A percentile compares a stretch with the other conserved stretches of the same genome.
phyloP scores from a whole-genome alignment of 2,113 vertebrate species.

The Psilopogon haemacephalus region DNA sequence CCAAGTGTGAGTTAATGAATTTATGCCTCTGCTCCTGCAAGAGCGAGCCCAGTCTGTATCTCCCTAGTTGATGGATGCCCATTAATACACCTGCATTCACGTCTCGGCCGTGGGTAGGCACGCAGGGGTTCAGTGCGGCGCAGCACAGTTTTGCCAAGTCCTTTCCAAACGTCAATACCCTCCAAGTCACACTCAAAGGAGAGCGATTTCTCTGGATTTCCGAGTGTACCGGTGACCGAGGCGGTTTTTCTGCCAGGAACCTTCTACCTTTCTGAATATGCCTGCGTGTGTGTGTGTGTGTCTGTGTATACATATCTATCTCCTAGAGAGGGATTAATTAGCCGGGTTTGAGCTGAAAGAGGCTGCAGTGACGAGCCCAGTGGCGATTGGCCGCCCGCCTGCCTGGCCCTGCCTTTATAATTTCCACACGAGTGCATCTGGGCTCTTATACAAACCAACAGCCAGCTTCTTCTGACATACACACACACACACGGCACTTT shows the following conservation, averaged over 20 bases:
- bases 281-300: conserved; percentile 65
- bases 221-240: conserved; percentile 68
- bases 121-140: background rate
- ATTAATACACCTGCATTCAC: conserved; percentile 68
- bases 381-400: conserved; percentile 90
- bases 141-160: conserved; percentile 49
- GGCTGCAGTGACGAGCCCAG: conserved; percentile 88
- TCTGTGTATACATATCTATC: conserved; percentile 56
- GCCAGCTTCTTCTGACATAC: conserved; percentile 79
- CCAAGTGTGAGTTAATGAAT: conserved; percentile 48
- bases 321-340: conserved; percentile 88
- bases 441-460: conserved; percentile 90
- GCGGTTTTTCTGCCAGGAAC: conserved; percentile 70
- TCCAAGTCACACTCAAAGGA: conserved; percentile 44
- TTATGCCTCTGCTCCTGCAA: background rate
- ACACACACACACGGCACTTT: conserved; percentile 75
- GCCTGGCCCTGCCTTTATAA: conserved; percentile 95
- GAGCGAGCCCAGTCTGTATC: background rate
- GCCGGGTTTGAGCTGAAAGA: conserved; percentile 83
- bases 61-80: conserved; percentile 24
- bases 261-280: conserved; percentile 77
- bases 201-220: conserved; percentile 61
- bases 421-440: conserved; percentile 87
- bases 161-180: conserved; percentile 51
- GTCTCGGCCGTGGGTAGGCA: conserved; percentile 16